Conservation (phyloP, 2,113 vertebrate genomes). For the Ageneiosus marmoratus region DNA sequence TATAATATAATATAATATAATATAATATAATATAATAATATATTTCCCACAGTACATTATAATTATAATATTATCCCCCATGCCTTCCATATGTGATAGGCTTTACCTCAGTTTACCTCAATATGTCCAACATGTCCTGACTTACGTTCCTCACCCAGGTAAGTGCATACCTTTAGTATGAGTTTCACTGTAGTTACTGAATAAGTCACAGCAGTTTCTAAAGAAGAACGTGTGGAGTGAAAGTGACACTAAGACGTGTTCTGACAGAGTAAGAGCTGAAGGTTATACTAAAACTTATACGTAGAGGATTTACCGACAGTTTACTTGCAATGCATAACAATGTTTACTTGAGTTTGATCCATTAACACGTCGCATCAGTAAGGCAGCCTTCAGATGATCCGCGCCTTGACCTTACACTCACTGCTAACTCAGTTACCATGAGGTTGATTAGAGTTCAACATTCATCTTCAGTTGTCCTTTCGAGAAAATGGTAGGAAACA, state of each 20-base stretch:
- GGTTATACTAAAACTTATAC: neutral
- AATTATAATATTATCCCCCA: neutral
- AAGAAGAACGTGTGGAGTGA: too few relatives aligned
- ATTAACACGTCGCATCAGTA: neutral
- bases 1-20: too few relatives aligned
- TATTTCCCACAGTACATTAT: too few relatives aligned
- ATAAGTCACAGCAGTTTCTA: neutral
- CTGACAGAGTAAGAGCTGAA: neutral
- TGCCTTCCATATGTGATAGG: too few relatives aligned
- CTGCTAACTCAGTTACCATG: neutral
- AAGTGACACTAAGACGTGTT: neutral
- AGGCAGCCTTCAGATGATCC: neutral
- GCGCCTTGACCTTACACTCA: neutral
- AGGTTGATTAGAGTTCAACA: too few relatives aligned
- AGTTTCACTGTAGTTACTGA: neutral
- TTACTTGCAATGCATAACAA: neutral
- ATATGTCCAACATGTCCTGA: neutral
- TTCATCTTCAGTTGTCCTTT: neutral
- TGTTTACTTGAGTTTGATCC: neutral
- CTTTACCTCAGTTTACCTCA: neutral
- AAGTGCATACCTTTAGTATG: neutral
- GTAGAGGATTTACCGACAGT: neutral
- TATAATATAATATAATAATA: too few relatives aligned
- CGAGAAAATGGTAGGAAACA: neutral
- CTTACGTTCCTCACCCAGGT: neutral